These are phyloP conservation scores for Aethes cnicana DNA, from an alignment of 2,888 invertebrate species.

Conservation along the genomic window DNA sequence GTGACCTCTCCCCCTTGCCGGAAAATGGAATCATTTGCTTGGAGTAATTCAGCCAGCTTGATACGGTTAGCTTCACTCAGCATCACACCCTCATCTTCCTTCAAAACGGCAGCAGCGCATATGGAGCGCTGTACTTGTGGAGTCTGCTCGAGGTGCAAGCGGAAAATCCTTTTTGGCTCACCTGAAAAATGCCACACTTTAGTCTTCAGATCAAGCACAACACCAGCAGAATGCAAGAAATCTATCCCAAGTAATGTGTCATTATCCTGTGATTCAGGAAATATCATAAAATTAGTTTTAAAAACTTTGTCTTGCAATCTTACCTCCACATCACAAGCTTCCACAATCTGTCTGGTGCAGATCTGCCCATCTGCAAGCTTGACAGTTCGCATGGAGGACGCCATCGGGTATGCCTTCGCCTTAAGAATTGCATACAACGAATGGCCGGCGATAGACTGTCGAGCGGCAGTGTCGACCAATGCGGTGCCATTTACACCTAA, in stretches of 20 bases:
- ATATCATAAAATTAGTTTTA: constrained; percentile 7
- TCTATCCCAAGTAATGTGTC: not conserved
- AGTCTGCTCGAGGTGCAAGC: not conserved
- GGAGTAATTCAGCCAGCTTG: constrained; percentile 5
- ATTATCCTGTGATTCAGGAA: no score
- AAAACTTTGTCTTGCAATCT: not conserved
- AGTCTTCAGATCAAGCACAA: no score
- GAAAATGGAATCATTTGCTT: constrained; percentile 25
- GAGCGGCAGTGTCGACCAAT: no score
- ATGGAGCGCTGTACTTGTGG: not conserved
- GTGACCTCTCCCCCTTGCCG: constrained; percentile 31
- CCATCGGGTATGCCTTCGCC: not conserved
- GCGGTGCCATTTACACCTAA: constrained; percentile 20
- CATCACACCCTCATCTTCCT: constrained; percentile 23
- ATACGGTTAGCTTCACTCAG: constrained; percentile 3
- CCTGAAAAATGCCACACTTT: no score
- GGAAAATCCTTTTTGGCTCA: not conserved
- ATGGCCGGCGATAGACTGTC: no score
- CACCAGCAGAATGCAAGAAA: no score
- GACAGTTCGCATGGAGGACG: not conserved
- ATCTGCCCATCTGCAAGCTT: not conserved
- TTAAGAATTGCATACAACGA: no score
- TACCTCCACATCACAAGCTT: not conserved
- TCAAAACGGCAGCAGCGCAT: not conserved
- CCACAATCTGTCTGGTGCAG: not conserved